Conservation (phyloP, 2,888 invertebrate species). For the Gibbula magus region DNA sequence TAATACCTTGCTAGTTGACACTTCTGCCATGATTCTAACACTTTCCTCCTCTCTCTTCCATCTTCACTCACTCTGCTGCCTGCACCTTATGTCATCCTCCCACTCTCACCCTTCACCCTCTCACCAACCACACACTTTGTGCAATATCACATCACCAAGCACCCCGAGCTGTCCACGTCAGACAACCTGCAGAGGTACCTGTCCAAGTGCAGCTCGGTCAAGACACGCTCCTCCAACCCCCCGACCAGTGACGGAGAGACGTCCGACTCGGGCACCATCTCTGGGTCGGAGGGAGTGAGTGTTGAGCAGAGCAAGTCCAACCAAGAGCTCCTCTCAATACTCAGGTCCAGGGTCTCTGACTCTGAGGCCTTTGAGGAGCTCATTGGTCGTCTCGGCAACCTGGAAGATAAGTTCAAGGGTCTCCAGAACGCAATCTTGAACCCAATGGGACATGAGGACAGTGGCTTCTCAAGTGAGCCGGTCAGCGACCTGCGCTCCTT, state of each 20-base stretch:
- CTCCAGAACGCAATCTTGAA: slow-evolving; percentile 41
- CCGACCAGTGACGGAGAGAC: background rate
- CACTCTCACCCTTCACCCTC: background rate
- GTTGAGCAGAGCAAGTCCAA: background rate
- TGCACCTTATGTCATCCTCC: background rate
- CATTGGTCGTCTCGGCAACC: background rate
- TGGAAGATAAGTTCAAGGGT: slow-evolving; percentile 52
- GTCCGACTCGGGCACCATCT: background rate
- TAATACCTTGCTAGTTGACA: no score
- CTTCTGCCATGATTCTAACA: no score
- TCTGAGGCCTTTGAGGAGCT: slow-evolving; percentile 18
- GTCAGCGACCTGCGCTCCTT: slow-evolving; percentile 44
- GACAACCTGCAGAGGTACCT: background rate
- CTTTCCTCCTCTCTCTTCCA: background rate
- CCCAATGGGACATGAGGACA: slow-evolving; percentile 42
- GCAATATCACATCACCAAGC: background rate
- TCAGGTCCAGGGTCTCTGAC: background rate
- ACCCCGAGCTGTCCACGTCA: no score
- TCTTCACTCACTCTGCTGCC: slow-evolving; percentile 8
- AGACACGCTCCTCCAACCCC: background rate
- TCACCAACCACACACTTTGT: background rate
- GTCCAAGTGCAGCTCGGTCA: background rate
- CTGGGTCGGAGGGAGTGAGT: background rate
- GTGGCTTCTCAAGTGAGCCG: slow-evolving; percentile 45
- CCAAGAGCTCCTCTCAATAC: background rate